Evolutionary conservation across 2,888 invertebrate species (phyloP).

Genomic region (Torymus tubicola): DNA sequence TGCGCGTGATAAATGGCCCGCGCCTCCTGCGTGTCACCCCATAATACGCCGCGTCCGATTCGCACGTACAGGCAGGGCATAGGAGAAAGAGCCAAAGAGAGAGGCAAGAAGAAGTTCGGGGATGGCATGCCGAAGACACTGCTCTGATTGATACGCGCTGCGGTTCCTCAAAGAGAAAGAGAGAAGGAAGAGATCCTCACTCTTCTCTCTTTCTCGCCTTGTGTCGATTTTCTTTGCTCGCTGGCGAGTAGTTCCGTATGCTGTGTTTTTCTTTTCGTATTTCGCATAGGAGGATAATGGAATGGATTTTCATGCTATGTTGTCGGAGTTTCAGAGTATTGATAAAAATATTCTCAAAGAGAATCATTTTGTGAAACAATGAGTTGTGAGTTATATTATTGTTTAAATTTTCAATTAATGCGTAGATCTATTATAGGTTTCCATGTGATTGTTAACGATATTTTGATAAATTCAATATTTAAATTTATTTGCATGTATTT

Average conservation of each 20-base stretch:
- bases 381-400: no score
- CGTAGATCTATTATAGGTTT: no score
- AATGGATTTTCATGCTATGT: no score
- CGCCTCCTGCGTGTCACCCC: constrained; percentile 60
- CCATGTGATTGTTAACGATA: no score
- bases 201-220: constrained; percentile 4
- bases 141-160: constrained; percentile 69
- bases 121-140: constrained; percentile 68
- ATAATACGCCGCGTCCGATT: constrained; percentile 61
- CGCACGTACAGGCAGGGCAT: constrained; percentile 34
- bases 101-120: constrained; percentile 62
- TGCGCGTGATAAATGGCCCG: constrained; percentile 74
- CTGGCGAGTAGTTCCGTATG: no score
- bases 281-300: not conserved
- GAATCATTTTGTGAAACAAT: no score
- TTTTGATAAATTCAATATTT: no score
- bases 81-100: constrained; percentile 68
- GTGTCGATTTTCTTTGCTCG: not conserved
- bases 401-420: no score
- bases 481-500: no score
- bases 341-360: no score
- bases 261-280: not conserved
- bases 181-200: not conserved
- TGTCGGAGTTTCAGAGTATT: no score
- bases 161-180: constrained; percentile 25